These are phyloP conservation scores for Phymorhynchus buccinoides DNA, from an alignment of 1,140 invertebrate genomes.

Conservation along the genomic window DNA sequence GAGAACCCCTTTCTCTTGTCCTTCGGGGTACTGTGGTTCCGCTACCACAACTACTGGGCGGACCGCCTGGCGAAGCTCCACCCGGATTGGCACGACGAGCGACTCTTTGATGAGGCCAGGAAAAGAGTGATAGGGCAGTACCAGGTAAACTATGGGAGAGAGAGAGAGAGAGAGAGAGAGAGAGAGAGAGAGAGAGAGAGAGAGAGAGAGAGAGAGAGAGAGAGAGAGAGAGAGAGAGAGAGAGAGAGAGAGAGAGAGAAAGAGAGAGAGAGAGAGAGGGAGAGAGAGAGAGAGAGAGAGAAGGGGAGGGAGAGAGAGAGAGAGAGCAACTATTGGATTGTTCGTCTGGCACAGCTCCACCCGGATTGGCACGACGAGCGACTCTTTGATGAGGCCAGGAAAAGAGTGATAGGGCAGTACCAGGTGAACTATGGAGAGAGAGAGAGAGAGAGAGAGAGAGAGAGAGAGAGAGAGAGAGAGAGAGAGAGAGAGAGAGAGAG, in stretches of 20 bases:
- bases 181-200: not conserved
- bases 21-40: constrained; percentile 93
- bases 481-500: not conserved
- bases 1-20: constrained; percentile 97
- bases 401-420: constrained; percentile 91
- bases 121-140: constrained; percentile 92
- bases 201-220: not conserved
- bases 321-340: constrained; percentile 91
- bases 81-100: constrained; percentile 94
- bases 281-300: too few species aligned
- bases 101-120: constrained; percentile 91
- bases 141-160: constrained; percentile 79
- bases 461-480: not conserved
- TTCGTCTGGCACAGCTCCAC: constrained; percentile 78
- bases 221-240: too few species aligned
- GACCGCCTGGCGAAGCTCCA: constrained; percentile 77
- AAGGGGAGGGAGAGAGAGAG: too few species aligned
- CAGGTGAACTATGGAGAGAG: constrained; percentile 80
- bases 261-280: too few species aligned
- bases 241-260: too few species aligned
- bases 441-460: not conserved
- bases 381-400: constrained; percentile 90
- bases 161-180: not conserved
- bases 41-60: constrained; percentile 96
- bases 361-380: constrained; percentile 95